A percentile compares a stretch with the other conserved stretches of the same genome.
phyloP scores from a whole-genome alignment of 2,113 vertebrate species.

The Apteryx mantelli region DNA sequence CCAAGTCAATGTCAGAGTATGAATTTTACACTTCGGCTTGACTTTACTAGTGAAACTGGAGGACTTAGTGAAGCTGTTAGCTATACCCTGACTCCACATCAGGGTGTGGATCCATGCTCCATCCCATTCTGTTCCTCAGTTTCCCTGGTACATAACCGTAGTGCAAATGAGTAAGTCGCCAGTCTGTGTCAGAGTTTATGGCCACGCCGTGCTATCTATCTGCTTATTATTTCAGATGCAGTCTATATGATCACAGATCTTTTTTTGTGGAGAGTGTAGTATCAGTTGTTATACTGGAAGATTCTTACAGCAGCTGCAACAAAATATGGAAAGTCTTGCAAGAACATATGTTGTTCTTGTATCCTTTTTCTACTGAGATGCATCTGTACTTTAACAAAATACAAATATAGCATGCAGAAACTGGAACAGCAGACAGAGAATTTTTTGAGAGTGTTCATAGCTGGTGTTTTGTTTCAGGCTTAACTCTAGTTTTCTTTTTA shows the following conservation, averaged over 20 bases:
- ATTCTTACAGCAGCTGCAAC: slow-evolving; percentile 30
- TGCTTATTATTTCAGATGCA: background rate
- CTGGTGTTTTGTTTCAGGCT: slow-evolving; percentile 9
- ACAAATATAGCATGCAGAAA: background rate
- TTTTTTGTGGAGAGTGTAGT: background rate
- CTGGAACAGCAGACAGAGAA: background rate
- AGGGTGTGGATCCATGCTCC: background rate
- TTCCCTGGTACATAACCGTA: background rate
- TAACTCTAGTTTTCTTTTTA: slow-evolving; percentile 11
- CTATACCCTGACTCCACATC: background rate
- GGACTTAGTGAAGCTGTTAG: background rate
- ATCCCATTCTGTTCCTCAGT: background rate
- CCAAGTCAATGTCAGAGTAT: background rate
- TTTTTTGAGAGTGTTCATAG: background rate
- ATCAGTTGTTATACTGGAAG: slow-evolving; percentile 18
- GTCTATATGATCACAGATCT: background rate
- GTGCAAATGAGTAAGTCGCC: background rate
- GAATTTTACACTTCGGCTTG: background rate
- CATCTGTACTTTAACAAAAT: background rate
- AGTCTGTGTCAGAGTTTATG: background rate
- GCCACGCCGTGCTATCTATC: background rate
- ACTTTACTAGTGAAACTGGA: background rate
- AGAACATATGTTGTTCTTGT: slow-evolving; percentile 10
- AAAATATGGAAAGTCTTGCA: slow-evolving; percentile 40
- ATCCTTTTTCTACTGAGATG: background rate